Evolutionary conservation across 2,888 invertebrate genomes (phyloP).

Genomic region (Plutella xylostella): DNA sequence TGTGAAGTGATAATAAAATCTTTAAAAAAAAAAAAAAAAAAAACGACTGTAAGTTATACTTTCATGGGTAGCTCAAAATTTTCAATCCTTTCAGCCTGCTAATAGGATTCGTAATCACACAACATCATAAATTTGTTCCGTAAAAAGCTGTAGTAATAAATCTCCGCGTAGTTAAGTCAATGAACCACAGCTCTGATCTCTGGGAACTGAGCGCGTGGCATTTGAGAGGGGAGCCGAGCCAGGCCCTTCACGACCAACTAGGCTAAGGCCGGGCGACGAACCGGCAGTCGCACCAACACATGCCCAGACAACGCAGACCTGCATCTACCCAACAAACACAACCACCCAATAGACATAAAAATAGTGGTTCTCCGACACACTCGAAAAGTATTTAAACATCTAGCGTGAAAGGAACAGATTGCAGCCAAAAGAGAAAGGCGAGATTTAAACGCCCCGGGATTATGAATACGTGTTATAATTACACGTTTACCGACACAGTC

Average conservation of each 20-base stretch:
- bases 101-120: too few species aligned
- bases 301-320: too few species aligned
- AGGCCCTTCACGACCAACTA: conserved; percentile 58
- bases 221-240: conserved; percentile 29
- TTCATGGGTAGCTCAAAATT: too few species aligned
- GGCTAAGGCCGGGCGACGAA: conserved; percentile 66
- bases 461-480: too few species aligned
- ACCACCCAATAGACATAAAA: not conserved
- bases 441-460: too few species aligned
- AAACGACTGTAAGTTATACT: too few species aligned
- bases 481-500: too few species aligned
- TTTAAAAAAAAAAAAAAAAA: too few species aligned
- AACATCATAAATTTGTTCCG: not conserved
- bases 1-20: too few species aligned
- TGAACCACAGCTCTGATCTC: conserved; percentile 36
- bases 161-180: conserved; percentile 34
- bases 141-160: too few species aligned
- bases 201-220: too few species aligned
- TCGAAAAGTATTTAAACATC: conserved; percentile 27
- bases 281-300: conserved; percentile 23
- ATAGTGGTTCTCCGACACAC: conserved; percentile 13
- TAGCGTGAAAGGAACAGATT: conserved; percentile 42
- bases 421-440: conserved; percentile 50
- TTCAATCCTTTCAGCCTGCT: too few species aligned
- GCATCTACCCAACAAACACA: not conserved